Base-by-base conservation (phyloP, 2,113 vertebrate species). In the Petrocephalus zakoni region DNA sequence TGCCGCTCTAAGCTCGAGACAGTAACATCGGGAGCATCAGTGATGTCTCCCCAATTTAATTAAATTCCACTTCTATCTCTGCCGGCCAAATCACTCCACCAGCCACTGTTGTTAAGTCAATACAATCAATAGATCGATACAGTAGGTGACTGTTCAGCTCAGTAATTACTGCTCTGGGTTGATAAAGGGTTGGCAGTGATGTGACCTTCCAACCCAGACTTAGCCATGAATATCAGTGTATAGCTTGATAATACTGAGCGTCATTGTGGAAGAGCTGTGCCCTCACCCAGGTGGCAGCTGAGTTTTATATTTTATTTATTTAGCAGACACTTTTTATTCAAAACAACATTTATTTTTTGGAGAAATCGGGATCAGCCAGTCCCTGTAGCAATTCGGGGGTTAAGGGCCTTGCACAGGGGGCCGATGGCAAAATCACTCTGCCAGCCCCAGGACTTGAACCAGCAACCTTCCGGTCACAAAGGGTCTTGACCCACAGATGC, bases 111-210 rank as follows among this genome's bases (percentile, higher is more conserved):
- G 81, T 51, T 84, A 84, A 84, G 42, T 84, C 81, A 47, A 84
- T 84, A 47, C n/a, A 49, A 84, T 84, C 81, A 84, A 47, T 84
- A 84, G 51, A 84, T 84, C 81, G 9, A 47, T 84, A 84, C 9
- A 51, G 81, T 84, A 25, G 46, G 42, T 84, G 42, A 10, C 47
- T 49, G 42, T n/a, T 49, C 47, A 1, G 42, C 47, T 13, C 81
- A 15, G 81, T 51, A 84, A 84, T 51, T 84, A 84, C 42, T 51
- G n/a, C 81, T 84, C 81, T 78, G 47, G 81, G 81, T 84, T 84
- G 81, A 49, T 46, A 84, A 25, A 84, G 42, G 42, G 21, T 21
- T 84, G 10, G 42, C n/a, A 51, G 47, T 51, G 19, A 84, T 86
- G 85, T 86, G 51, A 55, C 85, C 53, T 52, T 86, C 53, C 25